A percentile compares a stretch with the other conserved stretches of the same genome.
phyloP scores from a whole-genome alignment of 1,140 invertebrate species.

The Neoseiulus cucumeris region DNA sequence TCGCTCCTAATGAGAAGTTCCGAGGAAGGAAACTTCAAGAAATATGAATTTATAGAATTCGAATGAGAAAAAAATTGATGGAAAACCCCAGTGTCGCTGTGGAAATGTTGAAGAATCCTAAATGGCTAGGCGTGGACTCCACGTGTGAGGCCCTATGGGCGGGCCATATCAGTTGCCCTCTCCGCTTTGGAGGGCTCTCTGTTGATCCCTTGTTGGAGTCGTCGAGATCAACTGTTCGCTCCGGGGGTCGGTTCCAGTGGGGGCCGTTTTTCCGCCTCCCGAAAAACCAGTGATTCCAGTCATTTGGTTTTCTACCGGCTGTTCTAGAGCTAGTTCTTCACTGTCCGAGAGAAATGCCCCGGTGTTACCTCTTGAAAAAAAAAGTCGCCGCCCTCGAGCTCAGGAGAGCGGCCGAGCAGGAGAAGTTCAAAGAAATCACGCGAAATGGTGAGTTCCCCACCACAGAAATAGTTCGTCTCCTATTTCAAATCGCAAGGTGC shows the following conservation, averaged over 20 bases:
- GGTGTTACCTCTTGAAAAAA: conserved; percentile 3
- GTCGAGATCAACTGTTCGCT: not conserved
- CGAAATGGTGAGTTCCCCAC: too few species aligned
- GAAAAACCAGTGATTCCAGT: not conserved
- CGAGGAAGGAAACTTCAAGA: too few species aligned
- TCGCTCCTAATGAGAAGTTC: too few species aligned
- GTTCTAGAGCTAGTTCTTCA: too few species aligned
- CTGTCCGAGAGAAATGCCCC: not conserved
- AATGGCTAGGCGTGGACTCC: not conserved
- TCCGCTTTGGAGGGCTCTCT: not conserved
- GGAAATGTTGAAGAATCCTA: not conserved
- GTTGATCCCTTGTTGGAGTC: conserved; percentile 10
- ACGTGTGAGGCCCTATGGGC: not conserved
- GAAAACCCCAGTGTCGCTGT: too few species aligned
- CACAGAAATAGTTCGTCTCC: too few species aligned
- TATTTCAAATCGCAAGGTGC: too few species aligned
- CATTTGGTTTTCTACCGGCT: not conserved
- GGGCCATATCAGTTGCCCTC: not conserved
- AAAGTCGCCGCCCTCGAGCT: conserved; percentile 3
- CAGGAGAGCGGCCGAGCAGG: not conserved
- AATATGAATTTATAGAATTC: too few species aligned
- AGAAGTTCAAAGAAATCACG: not conserved
- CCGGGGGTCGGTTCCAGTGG: not conserved
- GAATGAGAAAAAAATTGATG: too few species aligned
- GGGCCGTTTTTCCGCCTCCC: not conserved